Evolutionary conservation across 2,888 invertebrate species (phyloP).

Genomic region (Autographa pulchrina): DNA sequence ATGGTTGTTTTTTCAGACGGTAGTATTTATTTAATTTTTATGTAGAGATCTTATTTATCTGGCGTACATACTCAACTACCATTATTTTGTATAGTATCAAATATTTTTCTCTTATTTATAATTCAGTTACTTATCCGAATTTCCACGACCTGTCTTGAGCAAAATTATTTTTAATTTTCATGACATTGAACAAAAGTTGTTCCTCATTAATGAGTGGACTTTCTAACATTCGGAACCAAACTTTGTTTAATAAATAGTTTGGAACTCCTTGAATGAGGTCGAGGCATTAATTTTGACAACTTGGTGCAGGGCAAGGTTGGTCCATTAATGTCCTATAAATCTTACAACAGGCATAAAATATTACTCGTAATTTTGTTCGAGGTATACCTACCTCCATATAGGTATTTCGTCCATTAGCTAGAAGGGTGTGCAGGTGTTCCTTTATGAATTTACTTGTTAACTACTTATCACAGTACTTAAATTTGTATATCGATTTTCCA

Average conservation of each 20-base stretch:
- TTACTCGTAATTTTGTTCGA: background rate
- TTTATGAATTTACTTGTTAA: background rate
- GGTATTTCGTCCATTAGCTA: background rate
- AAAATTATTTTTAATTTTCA: constrained; percentile 10
- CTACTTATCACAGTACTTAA: too few relatives aligned
- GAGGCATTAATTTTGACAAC: constrained; percentile 4
- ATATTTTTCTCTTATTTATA: background rate
- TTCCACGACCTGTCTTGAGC: background rate
- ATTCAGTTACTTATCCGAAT: background rate
- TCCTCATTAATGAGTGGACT: constrained; percentile 34
- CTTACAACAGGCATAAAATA: constrained; percentile 2
- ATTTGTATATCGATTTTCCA: too few relatives aligned
- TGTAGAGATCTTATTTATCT: background rate
- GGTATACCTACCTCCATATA: background rate
- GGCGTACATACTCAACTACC: too few relatives aligned
- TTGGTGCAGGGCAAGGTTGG: constrained; percentile 3
- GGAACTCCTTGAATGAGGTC: constrained; percentile 9
- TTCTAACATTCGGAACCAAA: constrained; percentile 26
- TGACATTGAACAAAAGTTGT: constrained; percentile 20
- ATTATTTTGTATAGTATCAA: background rate
- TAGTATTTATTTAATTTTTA: background rate
- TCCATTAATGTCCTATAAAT: constrained; percentile 7
- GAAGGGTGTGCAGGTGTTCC: background rate
- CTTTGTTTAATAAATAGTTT: constrained; percentile 15
- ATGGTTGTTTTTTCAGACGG: background rate